Base-by-base conservation (phyloP, 2,888 invertebrate species). In the Bombylius discolor region DNA sequence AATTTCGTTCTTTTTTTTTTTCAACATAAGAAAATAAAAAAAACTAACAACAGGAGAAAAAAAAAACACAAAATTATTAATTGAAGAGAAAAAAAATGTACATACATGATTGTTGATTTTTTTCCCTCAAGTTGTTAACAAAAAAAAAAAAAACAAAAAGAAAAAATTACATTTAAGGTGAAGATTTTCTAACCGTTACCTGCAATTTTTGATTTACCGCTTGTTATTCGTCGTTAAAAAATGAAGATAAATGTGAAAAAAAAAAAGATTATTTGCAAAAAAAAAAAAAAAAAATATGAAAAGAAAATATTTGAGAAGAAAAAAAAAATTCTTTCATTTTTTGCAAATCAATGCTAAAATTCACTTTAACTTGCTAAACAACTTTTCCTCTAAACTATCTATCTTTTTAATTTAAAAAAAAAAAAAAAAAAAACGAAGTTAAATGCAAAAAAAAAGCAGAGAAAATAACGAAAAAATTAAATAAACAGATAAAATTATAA, bases 171-270 rank as follows among this genome's bases (percentile, higher is more conserved):
- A 42, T 42, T 42, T 42, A 11, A 42, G 11, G 7, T 42, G 39
- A 42, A 42, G 39, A 42, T 42, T 42, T 8, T 11, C 39, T 42
- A 42, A 42, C 53, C 53, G 53, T 54, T 54, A 54, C 44, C 32
- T 44, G 53, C 49, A 54, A 54, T 54, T 54, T 54, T 54, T 54
- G 44, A 54, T 54, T 54, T 54, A 54, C 53, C 53, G 53, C 49
- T 49, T 42, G 49, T 32, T 23, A 42, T 54, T 54, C 31, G 39
- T 42, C 11, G 39, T 42, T 42, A 11, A 42, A 42, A 42, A 4
- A 42, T 42, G 11, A 42, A 11, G 11, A 42, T 11, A 42, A 42
- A 42, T 11, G 11, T 7, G 11, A 42, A 42, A 42, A 42, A 42
- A 42, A 4, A 36, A 5, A 7, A 7, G 7, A 5, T 36, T 36